Base-by-base conservation (phyloP, 2,113 vertebrate species). In the Bagarius yarrelli region DNA sequence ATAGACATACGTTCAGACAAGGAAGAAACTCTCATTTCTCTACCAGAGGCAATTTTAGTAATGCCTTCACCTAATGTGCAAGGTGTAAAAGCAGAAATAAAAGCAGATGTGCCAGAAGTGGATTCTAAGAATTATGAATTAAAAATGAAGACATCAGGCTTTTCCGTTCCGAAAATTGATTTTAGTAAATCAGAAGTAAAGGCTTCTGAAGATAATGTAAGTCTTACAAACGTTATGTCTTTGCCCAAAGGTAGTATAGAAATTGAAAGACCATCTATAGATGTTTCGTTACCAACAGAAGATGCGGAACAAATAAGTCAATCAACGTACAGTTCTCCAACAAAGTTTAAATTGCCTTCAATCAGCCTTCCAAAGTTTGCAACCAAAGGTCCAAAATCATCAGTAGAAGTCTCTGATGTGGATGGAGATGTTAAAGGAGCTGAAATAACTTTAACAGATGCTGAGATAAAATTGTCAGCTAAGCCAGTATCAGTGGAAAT, bases 351-450 rank as follows among this genome's bases (percentile, higher is more conserved):
- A 87, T 74, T 86, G 52, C 84, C 84, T 23, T 69, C 76, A 61
- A 81, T 87, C 50, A 78, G 57, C 57, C 55, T 87, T 19, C 84
- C 86, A 40, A 84, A 83, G 76, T 87, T 86, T 79, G 82, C 73
- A 56, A 9, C 52, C 15, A 79, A 84, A 67, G 50, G 27, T 81
- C 21, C 84, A 50, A 81, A 81, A 2, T 16, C 70, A 12, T 27
- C n/a, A 8, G 32, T 67, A 15, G 79, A 81, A 14, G 30, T 59
- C 34, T 36, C 64, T 47, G 73, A 27, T 67, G 61, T 50, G 47
- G 64, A 82, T 70, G 52, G 81, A 16, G 21, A 57, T 32, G 64
- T n/a, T 18, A 66, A 70, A 63, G 44, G 47, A 67, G 47, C 30
- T 57, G 63, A 79, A 36, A 56, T 79, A 27, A 67, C 12, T 79